Evolutionary conservation across 2,113 vertebrate species (phyloP), one percentile per base, ranked within the genome.

Genomic region (Bothrops jararaca): DNA sequence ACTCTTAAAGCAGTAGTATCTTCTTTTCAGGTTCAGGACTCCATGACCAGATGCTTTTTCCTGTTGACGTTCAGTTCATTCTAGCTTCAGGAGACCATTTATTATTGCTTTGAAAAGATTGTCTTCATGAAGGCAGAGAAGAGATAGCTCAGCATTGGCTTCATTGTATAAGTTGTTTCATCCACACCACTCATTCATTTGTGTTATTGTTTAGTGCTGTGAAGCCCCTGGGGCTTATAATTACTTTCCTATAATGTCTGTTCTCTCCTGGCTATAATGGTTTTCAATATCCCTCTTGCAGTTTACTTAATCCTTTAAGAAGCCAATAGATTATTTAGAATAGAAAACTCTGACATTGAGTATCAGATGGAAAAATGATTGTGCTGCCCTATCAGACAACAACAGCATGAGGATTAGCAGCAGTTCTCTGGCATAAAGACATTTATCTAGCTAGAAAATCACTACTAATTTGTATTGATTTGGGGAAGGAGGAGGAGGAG

Each of bases 251-350:
- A 52, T 42, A n/a, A 74, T 74, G 48, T 45, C 2, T 42, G n/a
- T 53, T 29, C 85, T 60, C 45, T 34, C 20, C 85, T 50, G 13
- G 57, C 57, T 39, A 45, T 20, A 88, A 42, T 34, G 56, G 6
- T 60, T 29, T 80, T 54, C 5, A 86, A 85, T 58, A 45, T 23
- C 91, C 15, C 50, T 74, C 58, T 39, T 54, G 86, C 10, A 3
- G 24, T 89, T 80, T 54, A 53, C 91, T 92, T 92, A 89, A 89
- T 80, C 86, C 91, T 39, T 45, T 56, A 45, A 89, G 52, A 48
- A 89, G 52, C 64, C 91, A 45, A 45, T 23, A 69, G 91, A 80
- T 92, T 54, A n/a, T 56, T 23, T 89, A 88, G 86, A 45, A 64
- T 42, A 54, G 24, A 89, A 89, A 92, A 53, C 29, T 34, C 50